Evolutionary conservation across 2,113 vertebrate genomes (phyloP), one percentile per base, ranked within the genome.

Genomic region (Callochromis pleurospilus): DNA sequence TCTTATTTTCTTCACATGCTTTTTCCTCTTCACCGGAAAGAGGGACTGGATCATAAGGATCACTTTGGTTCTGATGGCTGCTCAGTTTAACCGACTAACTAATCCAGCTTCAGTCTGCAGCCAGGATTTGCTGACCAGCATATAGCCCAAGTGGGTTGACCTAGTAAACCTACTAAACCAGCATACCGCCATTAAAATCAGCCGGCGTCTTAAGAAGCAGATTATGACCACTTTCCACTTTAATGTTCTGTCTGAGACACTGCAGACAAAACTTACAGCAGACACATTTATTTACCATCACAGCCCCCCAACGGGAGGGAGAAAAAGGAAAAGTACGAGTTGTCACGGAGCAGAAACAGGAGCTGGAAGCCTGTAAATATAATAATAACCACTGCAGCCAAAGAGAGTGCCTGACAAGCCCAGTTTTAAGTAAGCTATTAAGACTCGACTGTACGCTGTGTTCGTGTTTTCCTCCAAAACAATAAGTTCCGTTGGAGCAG

Each of bases 271-370:
- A n/a, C 10, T 17, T 3, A 9, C 11, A 68, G 62, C 5, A 68
- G 36, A 40, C 11, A 24, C 5, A 9, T 70, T 70, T 40, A 29
- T 82, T 45, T 5, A 17, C 49, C 60, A 42, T 14, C 11, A 53
- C 49, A n/a, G 19, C 19, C 49, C 49, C 42, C 9, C 49, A 53
- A 53, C 3, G 2, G 49, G 49, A 53, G 19, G 49, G 49, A 53
- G 49, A n/a, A n/a, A 53, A 53, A 53, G 49, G 2, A 53, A 53
- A 53, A 53, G 49, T 53, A 53, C 9, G 7, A 8, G 47, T 1
- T 49, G 0, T 17, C 15, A 17, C 3, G 0, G 1, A 49, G 15
- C 15, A 49, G 0, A 49, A 49, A 49, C 7, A 2, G 47, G 47
- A 49, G 47, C 47, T 49, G 7, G 47, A 51, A 51, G 47, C 49